Evolutionary conservation across 2,888 invertebrate genomes (phyloP).

Genomic region (Plebejus anna): DNA sequence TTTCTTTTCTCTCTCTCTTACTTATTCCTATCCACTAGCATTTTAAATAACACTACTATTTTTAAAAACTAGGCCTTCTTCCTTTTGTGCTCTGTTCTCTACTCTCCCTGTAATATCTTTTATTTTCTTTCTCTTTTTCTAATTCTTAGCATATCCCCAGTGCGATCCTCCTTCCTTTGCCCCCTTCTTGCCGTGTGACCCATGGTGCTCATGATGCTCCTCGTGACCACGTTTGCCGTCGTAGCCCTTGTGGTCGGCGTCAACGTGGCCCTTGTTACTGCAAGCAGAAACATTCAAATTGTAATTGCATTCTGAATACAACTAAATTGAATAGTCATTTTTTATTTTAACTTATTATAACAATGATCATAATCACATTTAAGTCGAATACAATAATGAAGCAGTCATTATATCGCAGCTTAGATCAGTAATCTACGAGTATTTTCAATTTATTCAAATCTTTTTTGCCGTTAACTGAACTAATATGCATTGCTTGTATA

Average conservation of each 20-base stretch:
- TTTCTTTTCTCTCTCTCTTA: background rate
- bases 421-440: too few species aligned
- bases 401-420: too few species aligned
- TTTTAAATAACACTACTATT: background rate
- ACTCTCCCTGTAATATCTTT: background rate
- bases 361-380: too few species aligned
- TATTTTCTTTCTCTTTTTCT: background rate
- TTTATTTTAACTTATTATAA: too few species aligned
- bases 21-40: background rate
- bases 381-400: too few species aligned
- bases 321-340: too few species aligned
- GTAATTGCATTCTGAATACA: background rate
- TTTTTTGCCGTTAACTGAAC: too few species aligned
- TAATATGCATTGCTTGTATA: too few species aligned
- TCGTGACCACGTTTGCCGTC: constrained; percentile 82
- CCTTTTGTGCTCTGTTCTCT: background rate
- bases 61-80: background rate
- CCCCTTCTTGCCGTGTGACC: constrained; percentile 81
- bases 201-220: constrained; percentile 80
- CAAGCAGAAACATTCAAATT: constrained; percentile 39
- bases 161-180: constrained; percentile 78
- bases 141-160: constrained; percentile 66
- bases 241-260: constrained; percentile 83
- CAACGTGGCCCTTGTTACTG: constrained; percentile 82
- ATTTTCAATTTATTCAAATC: too few species aligned